Base-by-base conservation (phyloP, 1,140 invertebrate genomes). In the Panagrolaimus sp. region DNA sequence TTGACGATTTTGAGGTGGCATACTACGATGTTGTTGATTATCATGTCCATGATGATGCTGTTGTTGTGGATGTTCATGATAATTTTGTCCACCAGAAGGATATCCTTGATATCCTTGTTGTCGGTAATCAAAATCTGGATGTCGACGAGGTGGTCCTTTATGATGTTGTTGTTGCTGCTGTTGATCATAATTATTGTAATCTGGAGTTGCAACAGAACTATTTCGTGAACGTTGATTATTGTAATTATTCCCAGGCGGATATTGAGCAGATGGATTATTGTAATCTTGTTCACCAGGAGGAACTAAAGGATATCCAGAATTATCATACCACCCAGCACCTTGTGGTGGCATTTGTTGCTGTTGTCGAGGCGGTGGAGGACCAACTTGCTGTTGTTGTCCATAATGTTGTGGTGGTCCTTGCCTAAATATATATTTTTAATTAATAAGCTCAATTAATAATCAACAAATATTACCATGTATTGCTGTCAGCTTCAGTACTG, bases 211-310 rank as follows among this genome's bases (percentile, higher is more conserved):
- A 42, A 44, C 47, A 13, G 66, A 57, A 16, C 16, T 67, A 27
- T 57, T 27, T 14, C 46, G 7, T 8, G 66, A 67, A 65, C 65
- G 47, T 66, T 47, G 44, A 38, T 57, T 67, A 9, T 57, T 42
- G 23, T 67, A 57, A 44, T 44, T 44, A 42, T 31, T 38, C 43
- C 45, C 38, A 23, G 14, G n/a, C 43, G 1, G 8, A 16, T 44
- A n/a, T n/a, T 14, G 42, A 4, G 46, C 31, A 13, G 66, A 57
- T 25, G n/a, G 66, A 9, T 63, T 11, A 25, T 67, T 42, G 9
- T 67, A 48, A 61, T 27, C 66, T 38, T 42, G 66, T 42, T 53
- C 38, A 67, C n/a, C n/a, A n/a, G n/a, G n/a, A n/a, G 27, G 66
- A 44, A 48, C 23, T 42, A 57, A 61, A 38, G 46, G 38, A 9